phyloP scores from a whole-genome alignment of 2,888 invertebrate species.

The Macrosoma leucophasiata region DNA sequence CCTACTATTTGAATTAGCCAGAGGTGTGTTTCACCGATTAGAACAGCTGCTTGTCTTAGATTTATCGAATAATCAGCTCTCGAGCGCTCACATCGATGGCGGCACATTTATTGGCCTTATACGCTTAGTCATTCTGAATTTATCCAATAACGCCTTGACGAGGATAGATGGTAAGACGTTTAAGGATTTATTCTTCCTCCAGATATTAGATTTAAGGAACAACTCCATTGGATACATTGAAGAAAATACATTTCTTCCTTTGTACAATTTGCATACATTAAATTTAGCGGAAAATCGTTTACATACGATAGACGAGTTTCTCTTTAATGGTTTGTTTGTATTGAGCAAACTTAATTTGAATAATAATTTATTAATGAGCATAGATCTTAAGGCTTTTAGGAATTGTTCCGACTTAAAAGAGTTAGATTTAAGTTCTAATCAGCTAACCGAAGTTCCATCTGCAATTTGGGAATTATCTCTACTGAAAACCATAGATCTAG shows the following conservation, averaged over 20 bases:
- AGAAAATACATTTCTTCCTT: constrained; percentile 89
- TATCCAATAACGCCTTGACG: constrained; percentile 89
- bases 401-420: constrained; percentile 93
- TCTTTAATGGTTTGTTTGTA: constrained; percentile 90
- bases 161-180: constrained; percentile 90
- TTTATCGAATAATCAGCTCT: constrained; percentile 89
- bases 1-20: constrained; percentile 87
- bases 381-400: constrained; percentile 87
- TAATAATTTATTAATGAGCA: constrained; percentile 86
- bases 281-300: constrained; percentile 92
- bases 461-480: constrained; percentile 87
- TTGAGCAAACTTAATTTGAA: constrained; percentile 89
- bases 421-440: constrained; percentile 91
- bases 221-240: constrained; percentile 92
- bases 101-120: constrained; percentile 91
- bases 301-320: constrained; percentile 85
- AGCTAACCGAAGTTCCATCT: constrained; percentile 85
- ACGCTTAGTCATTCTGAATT: constrained; percentile 88
- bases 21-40: constrained; percentile 87
- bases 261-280: constrained; percentile 92
- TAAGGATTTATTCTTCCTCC: constrained; percentile 90
- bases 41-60: constrained; percentile 91
- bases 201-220: constrained; percentile 89
- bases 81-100: constrained; percentile 89
- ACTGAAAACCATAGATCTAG: constrained; percentile 91